Evolutionary conservation across 2,113 vertebrate genomes (phyloP).

Genomic region (Varanus salvator): DNA sequence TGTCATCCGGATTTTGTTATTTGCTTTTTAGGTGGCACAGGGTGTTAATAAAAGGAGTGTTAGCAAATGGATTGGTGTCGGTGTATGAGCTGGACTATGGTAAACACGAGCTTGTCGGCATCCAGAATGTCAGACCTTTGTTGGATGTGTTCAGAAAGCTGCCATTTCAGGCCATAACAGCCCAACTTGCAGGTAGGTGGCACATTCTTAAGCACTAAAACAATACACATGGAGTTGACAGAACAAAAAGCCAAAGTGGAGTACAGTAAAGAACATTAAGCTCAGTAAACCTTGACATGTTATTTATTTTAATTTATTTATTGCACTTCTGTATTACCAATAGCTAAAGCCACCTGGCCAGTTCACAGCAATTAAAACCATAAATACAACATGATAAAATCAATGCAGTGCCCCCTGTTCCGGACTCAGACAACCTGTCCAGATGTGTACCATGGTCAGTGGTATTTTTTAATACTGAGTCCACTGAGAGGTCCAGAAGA

Average conservation of each 20-base stretch:
- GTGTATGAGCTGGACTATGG: constrained; percentile 93
- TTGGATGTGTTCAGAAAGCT: constrained; percentile 86
- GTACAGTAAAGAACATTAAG: not conserved
- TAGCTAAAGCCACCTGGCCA: no score
- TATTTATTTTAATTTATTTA: not conserved
- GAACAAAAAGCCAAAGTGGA: not conserved
- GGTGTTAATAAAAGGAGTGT: constrained; percentile 87
- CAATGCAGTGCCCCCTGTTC: no score
- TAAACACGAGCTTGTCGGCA: constrained; percentile 87
- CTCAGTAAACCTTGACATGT: not conserved
- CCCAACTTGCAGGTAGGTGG: constrained; percentile 89
- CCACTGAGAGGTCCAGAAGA: no score
- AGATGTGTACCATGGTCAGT: no score
- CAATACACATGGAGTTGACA: not conserved
- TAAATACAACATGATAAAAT: no score
- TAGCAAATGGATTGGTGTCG: constrained; percentile 86
- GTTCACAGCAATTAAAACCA: no score
- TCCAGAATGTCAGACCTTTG: constrained; percentile 82
- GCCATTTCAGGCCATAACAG: constrained; percentile 90
- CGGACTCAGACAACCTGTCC: no score
- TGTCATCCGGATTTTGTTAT: constrained; percentile 15
- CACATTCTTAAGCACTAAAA: not conserved
- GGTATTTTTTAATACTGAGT: no score
- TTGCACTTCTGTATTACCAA: no score
- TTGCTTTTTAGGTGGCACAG: constrained; percentile 87